Evolutionary conservation across 2,113 vertebrate genomes (phyloP).

Genomic region (Phalacrocorax carbo): DNA sequence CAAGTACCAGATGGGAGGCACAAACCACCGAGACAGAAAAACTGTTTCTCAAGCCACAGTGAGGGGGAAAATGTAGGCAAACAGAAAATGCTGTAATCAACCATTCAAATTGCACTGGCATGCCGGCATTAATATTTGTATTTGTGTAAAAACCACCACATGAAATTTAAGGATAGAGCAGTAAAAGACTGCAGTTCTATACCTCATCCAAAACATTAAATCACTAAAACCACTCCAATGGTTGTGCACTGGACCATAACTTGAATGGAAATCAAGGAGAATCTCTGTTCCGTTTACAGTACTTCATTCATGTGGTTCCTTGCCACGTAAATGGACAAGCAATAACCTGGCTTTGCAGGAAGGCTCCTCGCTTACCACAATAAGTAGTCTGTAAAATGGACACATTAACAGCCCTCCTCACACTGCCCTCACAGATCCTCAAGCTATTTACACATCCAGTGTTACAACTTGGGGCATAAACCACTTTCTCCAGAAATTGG

Average conservation of each 20-base stretch:
- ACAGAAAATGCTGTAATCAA: neutral
- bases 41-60: neutral
- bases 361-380: neutral
- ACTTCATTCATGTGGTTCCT: too few relatives aligned
- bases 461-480: neutral
- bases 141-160: neutral
- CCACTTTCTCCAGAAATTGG: neutral
- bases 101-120: neutral
- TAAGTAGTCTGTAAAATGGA: neutral
- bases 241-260: neutral
- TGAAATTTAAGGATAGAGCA: rapidly evolving
- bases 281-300: neutral
- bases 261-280: neutral
- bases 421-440: too few relatives aligned
- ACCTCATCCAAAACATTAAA: neutral
- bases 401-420: neutral
- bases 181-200: neutral
- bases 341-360: neutral
- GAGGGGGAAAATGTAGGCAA: neutral
- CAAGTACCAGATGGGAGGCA: neutral
- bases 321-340: rapidly evolving
- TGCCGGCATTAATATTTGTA: neutral
- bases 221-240: neutral
- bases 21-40: neutral
- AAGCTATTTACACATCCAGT: too few relatives aligned